Percentiles rank a stretch among this genome's conserved stretches.
Evolutionary conservation across 2,797 vertebrate species (phyloP).

Genomic region (Gadopsis marmoratus): DNA sequence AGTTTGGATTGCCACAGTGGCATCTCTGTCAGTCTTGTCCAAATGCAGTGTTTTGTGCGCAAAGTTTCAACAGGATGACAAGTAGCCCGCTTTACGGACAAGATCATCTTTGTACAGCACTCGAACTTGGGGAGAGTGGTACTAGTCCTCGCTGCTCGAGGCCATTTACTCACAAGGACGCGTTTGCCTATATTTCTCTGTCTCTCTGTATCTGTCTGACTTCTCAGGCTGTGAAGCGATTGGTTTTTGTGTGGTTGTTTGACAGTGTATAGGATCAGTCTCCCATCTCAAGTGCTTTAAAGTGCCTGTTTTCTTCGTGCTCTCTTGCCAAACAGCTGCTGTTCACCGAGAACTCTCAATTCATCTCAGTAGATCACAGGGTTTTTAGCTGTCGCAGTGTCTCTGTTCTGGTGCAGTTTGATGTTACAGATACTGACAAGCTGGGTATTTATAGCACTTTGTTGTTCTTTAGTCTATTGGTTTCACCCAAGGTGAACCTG

Average conservation of each 20-base stretch:
- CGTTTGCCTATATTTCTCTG: conserved; percentile 61
- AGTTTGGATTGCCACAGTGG: conserved; percentile 10
- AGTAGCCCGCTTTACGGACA: conserved; percentile 66
- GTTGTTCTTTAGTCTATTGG: conserved; percentile 67
- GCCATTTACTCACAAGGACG: conserved; percentile 72
- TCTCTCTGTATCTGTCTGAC: conserved; percentile 68
- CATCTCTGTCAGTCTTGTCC: conserved; percentile 48
- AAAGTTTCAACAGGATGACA: conserved; percentile 71
- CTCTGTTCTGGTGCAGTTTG: conserved; percentile 66
- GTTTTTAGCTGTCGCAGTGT: conserved; percentile 58
- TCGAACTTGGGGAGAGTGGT: conserved; percentile 69
- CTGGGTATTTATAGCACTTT: conserved; percentile 77
- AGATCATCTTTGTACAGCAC: conserved; percentile 70
- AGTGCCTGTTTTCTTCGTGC: conserved; percentile 55
- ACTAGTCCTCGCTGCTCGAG: conserved; percentile 77
- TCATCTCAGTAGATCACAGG: conserved; percentile 58
- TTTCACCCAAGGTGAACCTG: conserved; percentile 75
- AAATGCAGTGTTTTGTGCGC: conserved; percentile 42
- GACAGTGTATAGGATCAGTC: conserved; percentile 67
- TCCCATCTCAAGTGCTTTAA: conserved; percentile 74
- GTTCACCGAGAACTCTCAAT: conserved; percentile 54
- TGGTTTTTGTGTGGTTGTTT: conserved; percentile 69
- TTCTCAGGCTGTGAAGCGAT: conserved; percentile 69
- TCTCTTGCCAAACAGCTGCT: conserved; percentile 69
- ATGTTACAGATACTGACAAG: conserved; percentile 76